Evolutionary conservation across 2,888 invertebrate species (phyloP).

Genomic region (Neuroscelio doddi): DNA sequence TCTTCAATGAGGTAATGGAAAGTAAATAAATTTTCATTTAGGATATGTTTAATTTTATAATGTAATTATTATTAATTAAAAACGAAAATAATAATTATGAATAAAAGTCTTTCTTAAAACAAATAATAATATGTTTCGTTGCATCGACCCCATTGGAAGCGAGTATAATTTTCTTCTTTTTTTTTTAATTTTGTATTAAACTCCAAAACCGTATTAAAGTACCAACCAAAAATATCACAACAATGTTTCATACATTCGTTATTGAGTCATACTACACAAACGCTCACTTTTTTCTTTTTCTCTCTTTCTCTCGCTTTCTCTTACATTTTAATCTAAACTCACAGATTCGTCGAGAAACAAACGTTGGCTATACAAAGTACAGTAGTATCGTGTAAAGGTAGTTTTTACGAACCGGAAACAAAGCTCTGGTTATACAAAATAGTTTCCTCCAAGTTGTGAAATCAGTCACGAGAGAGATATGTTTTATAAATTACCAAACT

Average conservation of each 20-base stretch:
- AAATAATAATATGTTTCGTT: constrained; percentile 20
- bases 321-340: constrained; percentile 33
- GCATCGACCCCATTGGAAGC: constrained; percentile 11
- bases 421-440: constrained; percentile 46
- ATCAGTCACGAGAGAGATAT: constrained; percentile 45
- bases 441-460: constrained; percentile 43
- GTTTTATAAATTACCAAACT: constrained; percentile 44
- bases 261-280: constrained; percentile 23
- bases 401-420: constrained; percentile 39
- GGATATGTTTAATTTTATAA: too few relatives aligned
- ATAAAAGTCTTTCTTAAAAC: constrained; percentile 8
- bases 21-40: too few relatives aligned
- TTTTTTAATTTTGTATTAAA: constrained; percentile 16
- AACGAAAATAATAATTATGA: too few relatives aligned
- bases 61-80: too few relatives aligned
- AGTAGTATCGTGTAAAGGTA: constrained; percentile 41
- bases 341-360: constrained; percentile 39
- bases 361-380: constrained; percentile 38
- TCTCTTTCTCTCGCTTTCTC: constrained; percentile 25
- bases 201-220: constrained; percentile 1
- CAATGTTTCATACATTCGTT: constrained; percentile 28
- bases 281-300: too few relatives aligned
- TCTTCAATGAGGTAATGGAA: too few relatives aligned
- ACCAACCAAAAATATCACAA: constrained; percentile 40
- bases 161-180: constrained; percentile 8